phyloP scores from a whole-genome alignment of 1,140 invertebrate species.

The Trichonephila clavata region DNA sequence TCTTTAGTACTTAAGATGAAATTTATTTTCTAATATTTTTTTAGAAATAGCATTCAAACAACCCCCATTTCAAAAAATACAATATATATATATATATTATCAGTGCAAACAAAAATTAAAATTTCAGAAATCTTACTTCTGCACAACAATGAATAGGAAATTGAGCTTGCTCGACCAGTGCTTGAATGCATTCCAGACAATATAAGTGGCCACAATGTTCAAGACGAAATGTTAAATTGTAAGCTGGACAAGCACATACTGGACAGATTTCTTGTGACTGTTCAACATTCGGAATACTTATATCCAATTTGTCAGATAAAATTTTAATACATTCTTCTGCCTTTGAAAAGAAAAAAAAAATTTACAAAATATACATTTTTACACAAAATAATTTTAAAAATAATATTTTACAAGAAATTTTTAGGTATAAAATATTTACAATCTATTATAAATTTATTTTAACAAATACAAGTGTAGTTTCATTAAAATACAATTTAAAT shows the following conservation, averaged over 20 bases:
- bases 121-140: constrained; percentile 32
- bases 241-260: constrained; percentile 51
- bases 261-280: constrained; percentile 56
- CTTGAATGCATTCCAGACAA: constrained; percentile 60
- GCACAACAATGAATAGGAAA: constrained; percentile 67
- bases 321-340: constrained; percentile 15
- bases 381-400: too few relatives aligned
- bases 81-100: too few relatives aligned
- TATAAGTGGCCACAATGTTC: constrained; percentile 73
- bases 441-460: too few relatives aligned
- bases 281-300: background rate
- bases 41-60: too few relatives aligned
- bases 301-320: background rate
- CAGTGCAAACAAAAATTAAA: too few relatives aligned
- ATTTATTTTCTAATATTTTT: too few relatives aligned
- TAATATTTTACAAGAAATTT: too few relatives aligned
- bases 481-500: too few relatives aligned
- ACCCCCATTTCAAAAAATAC: too few relatives aligned
- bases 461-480: too few relatives aligned
- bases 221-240: constrained; percentile 58
- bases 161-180: constrained; percentile 52
- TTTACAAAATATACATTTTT: background rate
- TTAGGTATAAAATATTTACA: too few relatives aligned
- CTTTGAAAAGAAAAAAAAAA: background rate
- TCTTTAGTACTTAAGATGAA: too few relatives aligned